Base-by-base conservation (phyloP, 2,797 vertebrate genomes). In the Ispidina picta region DNA sequence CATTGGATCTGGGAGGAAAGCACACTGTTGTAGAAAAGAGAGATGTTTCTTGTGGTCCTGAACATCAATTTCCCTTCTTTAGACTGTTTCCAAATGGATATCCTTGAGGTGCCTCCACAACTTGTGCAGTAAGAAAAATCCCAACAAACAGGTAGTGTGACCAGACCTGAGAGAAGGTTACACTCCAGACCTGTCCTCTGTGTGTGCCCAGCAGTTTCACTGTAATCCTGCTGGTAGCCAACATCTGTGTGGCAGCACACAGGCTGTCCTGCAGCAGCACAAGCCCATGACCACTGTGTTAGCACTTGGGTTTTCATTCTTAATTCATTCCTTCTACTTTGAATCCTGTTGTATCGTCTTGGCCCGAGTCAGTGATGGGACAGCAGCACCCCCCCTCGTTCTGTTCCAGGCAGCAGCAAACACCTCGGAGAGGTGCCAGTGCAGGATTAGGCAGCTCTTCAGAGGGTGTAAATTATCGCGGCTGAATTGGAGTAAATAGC, bases 401-500 rank as follows among this genome's bases (percentile, higher is more conserved):
- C 73, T 79, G 31, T 39, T 88, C 17, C 16, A 79, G 78, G 68
- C 54, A 48, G 75, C n/a, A 71, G 43, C 44, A 74, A 65, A 28
- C 10, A 31, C 19, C 55, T 65, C 41, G 3, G 31, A 79, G 69
- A 39, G n/a, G 7, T 82, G 83, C 49, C 65, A 69, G 68, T 46
- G 58, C 65, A 58, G 51, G 51, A 52, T 89, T 68, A 90, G 56
- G 43, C 86, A 51, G 60, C 71, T 74, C 62, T 73, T 92, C 46
- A 65, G 66, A 78, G 68, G 43, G 60, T 86, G 81, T 94, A 92
- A 93, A 90, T 93, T 89, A 39, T 69, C 12, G 3, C 78, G 71
- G 86, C 72, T 86, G 91, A 93, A 71, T 25, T 69, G 64, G 48
- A 86, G 81, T 91, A 89, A 91, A 86, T 82, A 88, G 37, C 68